Conservation (phyloP, 2,113 vertebrate genomes). For the Gasterosteus nipponicus region DNA sequence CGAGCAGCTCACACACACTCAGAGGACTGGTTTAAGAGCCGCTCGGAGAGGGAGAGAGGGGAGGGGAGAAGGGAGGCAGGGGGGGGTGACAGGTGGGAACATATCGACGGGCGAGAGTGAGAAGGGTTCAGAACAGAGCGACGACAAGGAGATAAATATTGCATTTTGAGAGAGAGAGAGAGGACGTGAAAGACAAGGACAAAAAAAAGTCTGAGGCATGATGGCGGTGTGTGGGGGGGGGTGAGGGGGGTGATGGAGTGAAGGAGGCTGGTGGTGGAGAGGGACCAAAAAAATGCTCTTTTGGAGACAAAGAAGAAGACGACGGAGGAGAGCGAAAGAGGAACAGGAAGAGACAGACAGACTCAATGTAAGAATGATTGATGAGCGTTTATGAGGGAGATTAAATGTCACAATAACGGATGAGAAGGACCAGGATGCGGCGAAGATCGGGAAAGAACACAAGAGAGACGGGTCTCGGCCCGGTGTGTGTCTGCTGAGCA, state of each 20-base stretch:
- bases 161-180: conserved; percentile 13
- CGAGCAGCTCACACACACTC: conserved; percentile 68
- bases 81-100: conserved; percentile 31
- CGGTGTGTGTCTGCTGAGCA: conserved; percentile 21
- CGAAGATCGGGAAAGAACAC: conserved; percentile 5
- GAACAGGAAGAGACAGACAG: conserved; percentile 13
- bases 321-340: conserved; percentile 1
- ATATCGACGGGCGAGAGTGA: conserved; percentile 17
- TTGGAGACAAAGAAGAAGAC: conserved; percentile 13
- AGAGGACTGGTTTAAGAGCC: conserved; percentile 68
- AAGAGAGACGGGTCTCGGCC: conserved; percentile 20
- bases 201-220: conserved; percentile 10
- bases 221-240: conserved; percentile 17
- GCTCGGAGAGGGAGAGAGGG: conserved; percentile 50
- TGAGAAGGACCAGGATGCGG: conserved; percentile 8
- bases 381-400: conserved; percentile 19
- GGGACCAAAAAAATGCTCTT: conserved; percentile 4
- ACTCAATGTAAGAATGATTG: conserved; percentile 35
- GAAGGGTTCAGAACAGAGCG: neutral
- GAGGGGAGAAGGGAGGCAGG: conserved; percentile 7
- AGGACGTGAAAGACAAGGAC: neutral
- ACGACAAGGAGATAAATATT: conserved; percentile 28
- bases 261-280: conserved; percentile 1
- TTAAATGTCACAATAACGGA: conserved; percentile 27
- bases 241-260: conserved; percentile 9